A percentile compares a stretch with the other conserved stretches of the same genome.
phyloP scores from a whole-genome alignment of 2,113 vertebrate genomes.

The Scytalopus superciliaris region DNA sequence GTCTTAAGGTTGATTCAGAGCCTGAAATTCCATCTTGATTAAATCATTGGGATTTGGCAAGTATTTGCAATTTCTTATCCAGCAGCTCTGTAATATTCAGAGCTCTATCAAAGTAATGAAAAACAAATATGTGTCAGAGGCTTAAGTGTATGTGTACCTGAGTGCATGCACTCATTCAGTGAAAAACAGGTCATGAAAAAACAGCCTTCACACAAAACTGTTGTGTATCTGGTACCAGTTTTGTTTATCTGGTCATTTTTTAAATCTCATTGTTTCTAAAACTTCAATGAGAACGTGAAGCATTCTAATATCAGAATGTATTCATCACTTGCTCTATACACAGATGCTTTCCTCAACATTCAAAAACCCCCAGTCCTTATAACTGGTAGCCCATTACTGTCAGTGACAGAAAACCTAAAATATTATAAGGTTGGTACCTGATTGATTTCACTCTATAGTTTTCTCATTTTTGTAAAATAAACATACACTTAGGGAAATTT shows the following conservation, averaged over 20 bases:
- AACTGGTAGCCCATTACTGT: neutral
- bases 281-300: neutral
- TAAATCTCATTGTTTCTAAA: neutral
- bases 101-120: neutral
- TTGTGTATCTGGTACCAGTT: neutral
- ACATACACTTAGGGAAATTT: neutral
- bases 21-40: neutral
- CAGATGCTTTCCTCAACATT: neutral
- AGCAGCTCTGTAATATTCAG: neutral
- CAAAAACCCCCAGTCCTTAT: neutral
- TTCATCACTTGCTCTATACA: neutral
- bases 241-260: neutral
- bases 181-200: neutral
- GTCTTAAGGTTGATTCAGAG: neutral
- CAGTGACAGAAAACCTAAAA: neutral
- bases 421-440: neutral
- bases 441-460: neutral
- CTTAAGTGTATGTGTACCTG: neutral
- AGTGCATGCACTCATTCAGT: neutral
- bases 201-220: neutral
- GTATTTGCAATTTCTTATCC: neutral
- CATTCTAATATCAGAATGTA: neutral
- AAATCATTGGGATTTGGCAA: neutral
- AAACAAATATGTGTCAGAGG: neutral
- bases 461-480: neutral